Evolutionary conservation across 2,797 vertebrate genomes (phyloP), one percentile per base, ranked within the genome.

Genomic region (Cryptoblepharus egeriae): DNA sequence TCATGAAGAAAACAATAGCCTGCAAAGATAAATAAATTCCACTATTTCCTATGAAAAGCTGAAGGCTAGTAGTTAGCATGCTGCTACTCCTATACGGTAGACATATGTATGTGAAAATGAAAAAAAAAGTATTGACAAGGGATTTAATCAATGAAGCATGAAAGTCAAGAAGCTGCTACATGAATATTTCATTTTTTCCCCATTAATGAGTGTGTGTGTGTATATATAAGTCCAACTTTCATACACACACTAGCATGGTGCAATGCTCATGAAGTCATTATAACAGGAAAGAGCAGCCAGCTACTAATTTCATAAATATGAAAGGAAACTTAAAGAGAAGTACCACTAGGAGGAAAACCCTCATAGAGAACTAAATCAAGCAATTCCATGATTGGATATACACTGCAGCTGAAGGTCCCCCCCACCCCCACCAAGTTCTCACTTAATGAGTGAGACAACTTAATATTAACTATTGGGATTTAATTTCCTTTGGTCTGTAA

Each of bases 141-240:
- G 26, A 42, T 75, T 61, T 75, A 75, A 42, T 75, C 55, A 75
- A 75, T 75, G 73, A 58, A 26, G 24, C 57, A 75, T 75, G 35
- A 61, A 61, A 61, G 26, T 75, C 35, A 37, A 61, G 57, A 39
- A 26, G 39, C 37, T 61, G 26, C 57, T 75, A n/a, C 13, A 58
- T 75, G 73, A 61, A 60, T 75, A 39, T 60, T 61, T 57, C 30
- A 57, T 57, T 22, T 28, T 30, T 28, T 11, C 45, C 18, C 5
- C 39, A 26, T n/a, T 45, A 26, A 45, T 70, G 42, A 15, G 16
- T 39, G 32, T 22, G 32, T 39, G 20, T 24, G 32, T 72, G 45
- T 49, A 49, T 49, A n/a, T 72, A 30, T 55, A 45, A 32, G 45
- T 61, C 35, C 20, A 65, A 22, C 30, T 52, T 65, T 55, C 10